A percentile compares a stretch with the other conserved stretches of the same genome.
Evolutionary conservation across 2,888 invertebrate genomes (phyloP).

Genomic region (Lacanobia wlatinum): DNA sequence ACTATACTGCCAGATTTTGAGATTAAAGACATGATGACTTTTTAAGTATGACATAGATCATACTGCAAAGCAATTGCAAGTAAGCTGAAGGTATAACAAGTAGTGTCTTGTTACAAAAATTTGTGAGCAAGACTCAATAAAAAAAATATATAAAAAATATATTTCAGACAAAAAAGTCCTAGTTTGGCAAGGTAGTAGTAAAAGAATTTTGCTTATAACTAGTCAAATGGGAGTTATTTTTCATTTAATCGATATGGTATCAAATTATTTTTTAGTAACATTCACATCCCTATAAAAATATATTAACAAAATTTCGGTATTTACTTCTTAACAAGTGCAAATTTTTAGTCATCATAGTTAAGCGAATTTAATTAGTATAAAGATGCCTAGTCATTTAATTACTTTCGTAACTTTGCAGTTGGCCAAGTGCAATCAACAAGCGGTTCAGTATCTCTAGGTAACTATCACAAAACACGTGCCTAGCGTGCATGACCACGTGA

Average conservation of each 20-base stretch:
- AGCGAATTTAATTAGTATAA: neutral
- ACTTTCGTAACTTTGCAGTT: neutral
- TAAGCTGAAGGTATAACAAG: no score
- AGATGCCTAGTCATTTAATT: conserved; percentile 12
- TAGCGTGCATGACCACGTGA: no score
- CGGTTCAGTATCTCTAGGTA: neutral
- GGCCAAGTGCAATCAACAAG: neutral
- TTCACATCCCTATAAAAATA: conserved; percentile 6
- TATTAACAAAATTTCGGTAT: neutral
- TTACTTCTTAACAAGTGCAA: neutral
- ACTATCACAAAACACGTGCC: neutral
- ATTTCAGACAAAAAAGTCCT: no score
- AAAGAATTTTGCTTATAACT: no score
- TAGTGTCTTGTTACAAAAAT: no score
- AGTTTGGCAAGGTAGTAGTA: no score
- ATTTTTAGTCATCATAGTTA: neutral
- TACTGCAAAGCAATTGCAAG: no score
- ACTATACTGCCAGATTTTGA: no score
- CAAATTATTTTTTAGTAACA: neutral
- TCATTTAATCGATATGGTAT: neutral
- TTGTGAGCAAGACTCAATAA: no score
- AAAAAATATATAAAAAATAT: no score
- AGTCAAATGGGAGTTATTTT: neutral
- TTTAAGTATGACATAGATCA: no score
- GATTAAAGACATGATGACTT: no score